Base-by-base conservation (phyloP, 35 echinoderm and acorn worm species). In the Apostichopus parvimensis region DNA sequence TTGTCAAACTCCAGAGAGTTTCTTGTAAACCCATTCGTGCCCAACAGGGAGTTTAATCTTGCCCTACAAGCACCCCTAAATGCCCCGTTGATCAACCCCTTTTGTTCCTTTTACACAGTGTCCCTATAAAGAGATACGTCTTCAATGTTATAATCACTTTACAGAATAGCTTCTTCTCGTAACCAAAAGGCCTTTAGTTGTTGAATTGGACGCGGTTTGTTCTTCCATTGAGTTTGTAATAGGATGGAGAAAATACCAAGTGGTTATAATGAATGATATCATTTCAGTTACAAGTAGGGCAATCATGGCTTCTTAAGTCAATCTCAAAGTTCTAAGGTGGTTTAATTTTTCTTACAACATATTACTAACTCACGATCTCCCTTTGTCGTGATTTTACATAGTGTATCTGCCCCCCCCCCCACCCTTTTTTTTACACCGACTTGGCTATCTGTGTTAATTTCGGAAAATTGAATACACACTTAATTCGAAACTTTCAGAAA, bases 21-120 rank as follows among this genome's bases (percentile, higher is more conserved):
- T 5, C 34, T 25, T 82, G 79, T 13, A 54, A 45, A 55, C 79
- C 64, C 55, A 55, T 82, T 82, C 79, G 79, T 82, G 79, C 54
- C 79, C 52, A 53, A 82, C 12, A 82, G 79, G 26, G 7, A 54
- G 45, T 82, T 56, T 82, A 82, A 82, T 82, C 79, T 82, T 14
- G 2, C 28, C 25, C 79, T 53, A 82, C 34, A 55, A 82, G 79
- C 45, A 82, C 79, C 55, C 64, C 18, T 68, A 68, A 68, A 68
- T 68, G 64, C 18, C 64, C 64, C 18, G 64, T 13, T 68, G 64
- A 68, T 18, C 64, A 68, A 68, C 11, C 64, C 18, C 64, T 68
- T 68, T 68, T 68, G 64, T 68, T 68, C 9, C 11, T 45, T 45
- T 18, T 18, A 18, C 18, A 14, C 64, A 68, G 18, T 68, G 64